Evolutionary conservation across 2,113 vertebrate species (phyloP), one percentile per base, ranked within the genome.

Genomic region (Leucopternis melanops): DNA sequence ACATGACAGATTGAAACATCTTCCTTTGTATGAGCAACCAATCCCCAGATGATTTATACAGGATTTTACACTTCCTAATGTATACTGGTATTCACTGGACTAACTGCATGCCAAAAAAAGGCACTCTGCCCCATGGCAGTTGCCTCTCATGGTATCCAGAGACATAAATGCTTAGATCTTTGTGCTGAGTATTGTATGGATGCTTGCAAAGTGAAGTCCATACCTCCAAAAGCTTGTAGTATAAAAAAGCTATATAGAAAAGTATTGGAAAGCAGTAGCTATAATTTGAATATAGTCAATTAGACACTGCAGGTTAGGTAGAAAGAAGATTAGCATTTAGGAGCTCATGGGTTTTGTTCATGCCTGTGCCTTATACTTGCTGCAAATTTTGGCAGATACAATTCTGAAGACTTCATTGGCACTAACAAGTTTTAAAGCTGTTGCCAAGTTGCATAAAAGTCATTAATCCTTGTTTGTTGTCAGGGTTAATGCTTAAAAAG

Each of bases 401-500:
- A 38, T 71, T 70, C 59, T 18, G 25, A 40, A 69, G 36, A 5
- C 63, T 87, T 75, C 63, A 19, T 7, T 84, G 93, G 38, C 72
- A 47, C 58, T 84, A 58, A 55, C 32, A 44, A 89, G 69, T 74
- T 84, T 58, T 55, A 23, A 66, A 81, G 16, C 22, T 67, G 27
- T 86, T 81, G 69, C 91, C 88, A 94, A 78, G 18, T 74, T 74
- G 65, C 36, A 50, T 63, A 40, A 23, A 92, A 95, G 74, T 93
- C 81, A 87, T 91, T 89, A 95, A 91, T 59, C 77, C 65, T 72
- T 16, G 29, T 88, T 96, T 88, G 31, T 82, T 71, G 77, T 92
- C 89, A 81, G 52, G 29, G 31, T 84, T 94, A 65, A 63, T 75
- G 66, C 62, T 87, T 55, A 59, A 52, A 73, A 83, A 65, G 63